These are phyloP conservation scores for Nyctereutes procyonoides DNA, from an alignment of 2,113 vertebrate species.

Conservation along the genomic window DNA sequence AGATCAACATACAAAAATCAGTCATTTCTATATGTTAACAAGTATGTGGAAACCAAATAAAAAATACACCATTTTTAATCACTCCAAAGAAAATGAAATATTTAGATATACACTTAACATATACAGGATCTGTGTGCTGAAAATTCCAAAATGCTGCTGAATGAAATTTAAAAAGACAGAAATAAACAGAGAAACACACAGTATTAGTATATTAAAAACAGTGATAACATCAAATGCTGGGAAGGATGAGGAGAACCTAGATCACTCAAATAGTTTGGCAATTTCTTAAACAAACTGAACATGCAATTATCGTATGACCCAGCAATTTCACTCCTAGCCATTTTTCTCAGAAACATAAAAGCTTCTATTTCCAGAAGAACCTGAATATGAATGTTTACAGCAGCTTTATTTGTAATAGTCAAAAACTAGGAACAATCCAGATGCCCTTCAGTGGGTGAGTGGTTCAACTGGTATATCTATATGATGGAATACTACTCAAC, in stretches of 20 bases:
- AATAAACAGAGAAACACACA: background rate
- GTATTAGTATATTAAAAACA: background rate
- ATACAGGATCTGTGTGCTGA: background rate
- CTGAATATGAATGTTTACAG: background rate
- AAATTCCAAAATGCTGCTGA: background rate
- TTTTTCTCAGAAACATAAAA: background rate
- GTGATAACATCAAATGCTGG: background rate
- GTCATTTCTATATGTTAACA: background rate
- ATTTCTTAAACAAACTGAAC: background rate
- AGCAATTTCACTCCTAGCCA: background rate
- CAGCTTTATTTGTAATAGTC: background rate
- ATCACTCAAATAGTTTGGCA: background rate
- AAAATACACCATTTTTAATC: background rate
- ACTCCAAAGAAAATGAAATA: background rate
- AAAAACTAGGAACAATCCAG: background rate
- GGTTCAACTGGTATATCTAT: background rate
- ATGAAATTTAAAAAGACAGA: background rate
- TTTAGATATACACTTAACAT: background rate
- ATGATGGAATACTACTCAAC: background rate
- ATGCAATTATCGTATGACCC: background rate
- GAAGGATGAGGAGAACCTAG: background rate
- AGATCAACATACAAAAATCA: background rate
- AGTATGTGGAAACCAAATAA: background rate
- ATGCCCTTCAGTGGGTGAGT: background rate
- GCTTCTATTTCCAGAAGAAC: background rate